phyloP scores from a whole-genome alignment of 2,113 vertebrate genomes.

The Hypanus sabinus region DNA sequence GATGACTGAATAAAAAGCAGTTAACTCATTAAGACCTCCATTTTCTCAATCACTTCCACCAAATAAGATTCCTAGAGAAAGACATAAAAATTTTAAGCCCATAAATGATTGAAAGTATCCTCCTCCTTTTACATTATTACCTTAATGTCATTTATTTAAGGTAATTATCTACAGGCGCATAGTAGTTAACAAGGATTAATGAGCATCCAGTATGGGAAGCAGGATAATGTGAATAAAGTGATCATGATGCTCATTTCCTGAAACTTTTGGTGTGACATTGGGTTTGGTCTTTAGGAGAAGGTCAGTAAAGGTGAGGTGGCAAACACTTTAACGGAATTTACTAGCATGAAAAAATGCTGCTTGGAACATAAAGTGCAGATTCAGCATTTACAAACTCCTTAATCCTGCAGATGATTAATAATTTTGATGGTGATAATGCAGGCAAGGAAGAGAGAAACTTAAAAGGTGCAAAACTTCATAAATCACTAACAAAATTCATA shows the following conservation, averaged over 20 bases:
- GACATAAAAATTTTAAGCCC: constrained; percentile 24
- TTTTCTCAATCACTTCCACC: constrained; percentile 10
- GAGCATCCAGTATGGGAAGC: not conserved
- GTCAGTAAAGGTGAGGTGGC: not conserved
- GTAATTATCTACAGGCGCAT: constrained; percentile 18
- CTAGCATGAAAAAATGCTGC: no score
- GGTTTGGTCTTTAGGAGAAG: not conserved
- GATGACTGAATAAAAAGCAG: constrained; percentile 17
- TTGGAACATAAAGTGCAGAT: not conserved
- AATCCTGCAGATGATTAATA: not conserved
- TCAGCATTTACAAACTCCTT: not conserved
- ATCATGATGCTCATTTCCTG: not conserved
- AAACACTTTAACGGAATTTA: not conserved
- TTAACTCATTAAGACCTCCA: constrained; percentile 23
- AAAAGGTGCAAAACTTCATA: not conserved
- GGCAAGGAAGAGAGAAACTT: not conserved
- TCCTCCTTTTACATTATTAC: constrained; percentile 14
- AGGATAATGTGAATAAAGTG: not conserved
- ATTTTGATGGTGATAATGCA: not conserved
- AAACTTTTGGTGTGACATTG: not conserved
- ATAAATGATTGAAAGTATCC: constrained; percentile 31
- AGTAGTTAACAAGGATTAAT: constrained; percentile 21
- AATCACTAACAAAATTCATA: not conserved
- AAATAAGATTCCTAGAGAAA: constrained; percentile 1
- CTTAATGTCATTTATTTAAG: constrained; percentile 35